phyloP scores from a whole-genome alignment of 1,140 invertebrate genomes.

The Drosophila navojoa region DNA sequence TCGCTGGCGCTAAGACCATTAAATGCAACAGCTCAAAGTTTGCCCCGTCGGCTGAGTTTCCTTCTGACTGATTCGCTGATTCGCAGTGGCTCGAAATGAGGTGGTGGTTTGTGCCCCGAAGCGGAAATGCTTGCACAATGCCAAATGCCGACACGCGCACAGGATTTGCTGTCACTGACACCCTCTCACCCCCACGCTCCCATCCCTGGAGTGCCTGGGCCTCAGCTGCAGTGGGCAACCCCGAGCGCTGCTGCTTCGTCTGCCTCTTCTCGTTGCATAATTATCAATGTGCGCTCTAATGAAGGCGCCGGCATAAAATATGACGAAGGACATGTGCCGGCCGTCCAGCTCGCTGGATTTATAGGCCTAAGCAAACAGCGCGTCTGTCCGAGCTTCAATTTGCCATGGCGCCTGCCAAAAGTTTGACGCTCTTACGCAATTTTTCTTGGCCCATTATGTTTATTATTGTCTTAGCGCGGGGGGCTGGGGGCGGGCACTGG shows the following conservation, averaged over 20 bases:
- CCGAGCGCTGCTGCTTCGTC: not conserved
- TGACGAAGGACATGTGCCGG: conserved; percentile 61
- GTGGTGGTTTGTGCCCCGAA: conserved; percentile 18
- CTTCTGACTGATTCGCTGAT: conserved; percentile 27
- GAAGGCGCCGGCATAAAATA: conserved; percentile 67
- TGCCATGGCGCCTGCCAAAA: conserved; percentile 28
- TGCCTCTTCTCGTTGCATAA: conserved; percentile 56
- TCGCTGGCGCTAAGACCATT: conserved; percentile 49
- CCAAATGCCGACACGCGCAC: conserved; percentile 75
- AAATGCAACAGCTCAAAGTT: conserved; percentile 73
- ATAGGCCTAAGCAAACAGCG: conserved; percentile 28
- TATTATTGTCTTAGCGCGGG: conserved; percentile 69
- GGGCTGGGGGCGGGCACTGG: conserved; percentile 15
- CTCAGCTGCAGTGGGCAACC: conserved; percentile 64
- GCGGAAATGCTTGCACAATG: conserved; percentile 77
- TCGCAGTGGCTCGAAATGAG: conserved; percentile 13
- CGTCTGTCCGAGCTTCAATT: conserved; percentile 35
- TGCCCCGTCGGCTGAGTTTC: conserved; percentile 18
- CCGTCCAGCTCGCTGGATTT: conserved; percentile 37
- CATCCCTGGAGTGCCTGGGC: conserved; percentile 1
- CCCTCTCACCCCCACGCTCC: conserved; percentile 4
- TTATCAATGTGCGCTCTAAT: conserved; percentile 74
- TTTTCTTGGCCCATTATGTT: conserved; percentile 71
- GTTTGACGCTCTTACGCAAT: conserved; percentile 64
- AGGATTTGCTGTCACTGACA: conserved; percentile 69